These are phyloP conservation scores for Drosophila lutescens DNA, from an alignment of 2,888 invertebrate genomes.

Conservation along the genomic window DNA sequence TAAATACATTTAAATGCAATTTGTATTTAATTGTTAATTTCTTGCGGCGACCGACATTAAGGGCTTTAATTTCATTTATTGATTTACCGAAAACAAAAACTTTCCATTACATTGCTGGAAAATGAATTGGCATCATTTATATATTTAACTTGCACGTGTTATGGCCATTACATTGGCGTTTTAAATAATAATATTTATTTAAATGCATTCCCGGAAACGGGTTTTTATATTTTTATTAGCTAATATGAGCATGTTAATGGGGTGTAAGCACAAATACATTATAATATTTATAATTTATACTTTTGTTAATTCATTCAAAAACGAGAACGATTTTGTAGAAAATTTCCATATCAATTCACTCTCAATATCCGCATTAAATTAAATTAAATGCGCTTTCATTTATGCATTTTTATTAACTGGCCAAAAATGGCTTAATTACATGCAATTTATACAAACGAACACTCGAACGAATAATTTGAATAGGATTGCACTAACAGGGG, in stretches of 20 bases:
- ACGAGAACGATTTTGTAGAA: background rate
- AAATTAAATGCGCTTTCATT: slow-evolving; percentile 50
- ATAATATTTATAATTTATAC: slow-evolving; percentile 16
- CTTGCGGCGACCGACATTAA: slow-evolving; percentile 1
- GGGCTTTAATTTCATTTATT: slow-evolving; percentile 31
- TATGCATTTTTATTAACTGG: slow-evolving; percentile 59
- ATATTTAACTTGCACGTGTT: slow-evolving; percentile 35
- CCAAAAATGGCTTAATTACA: slow-evolving; percentile 73
- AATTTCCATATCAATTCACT: slow-evolving; percentile 8
- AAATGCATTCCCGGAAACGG: slow-evolving; percentile 15
- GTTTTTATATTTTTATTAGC: slow-evolving; percentile 59
- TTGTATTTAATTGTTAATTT: background rate
- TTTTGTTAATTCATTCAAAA: slow-evolving; percentile 20
- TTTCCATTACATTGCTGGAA: slow-evolving; percentile 8
- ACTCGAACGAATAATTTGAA: slow-evolving; percentile 17
- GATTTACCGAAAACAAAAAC: slow-evolving; percentile 23
- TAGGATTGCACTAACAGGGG: background rate
- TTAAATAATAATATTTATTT: slow-evolving; percentile 26
- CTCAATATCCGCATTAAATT: slow-evolving; percentile 41
- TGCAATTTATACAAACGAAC: slow-evolving; percentile 40
- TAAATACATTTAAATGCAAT: slow-evolving; percentile 23
- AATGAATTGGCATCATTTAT: slow-evolving; percentile 47
- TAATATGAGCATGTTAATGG: slow-evolving; percentile 55
- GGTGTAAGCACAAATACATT: slow-evolving; percentile 24
- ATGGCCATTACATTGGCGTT: slow-evolving; percentile 20